Evolutionary conservation across 2,888 invertebrate genomes (phyloP).

Genomic region (Protodeltote pygarga): DNA sequence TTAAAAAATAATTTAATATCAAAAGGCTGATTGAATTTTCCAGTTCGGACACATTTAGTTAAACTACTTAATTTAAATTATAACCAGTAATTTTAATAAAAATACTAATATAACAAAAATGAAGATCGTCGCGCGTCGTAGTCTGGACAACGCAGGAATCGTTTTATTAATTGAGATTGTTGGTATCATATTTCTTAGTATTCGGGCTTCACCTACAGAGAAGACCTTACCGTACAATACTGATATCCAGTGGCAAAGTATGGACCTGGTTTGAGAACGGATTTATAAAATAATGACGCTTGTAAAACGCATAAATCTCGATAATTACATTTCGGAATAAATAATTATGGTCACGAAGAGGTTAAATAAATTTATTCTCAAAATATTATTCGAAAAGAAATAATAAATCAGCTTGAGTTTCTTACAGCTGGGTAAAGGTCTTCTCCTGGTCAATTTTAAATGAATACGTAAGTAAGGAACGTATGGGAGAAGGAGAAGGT

Average conservation of each 20-base stretch:
- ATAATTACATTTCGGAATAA: slow-evolving; percentile 5
- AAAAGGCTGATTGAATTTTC: too few species aligned
- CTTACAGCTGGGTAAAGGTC: too few species aligned
- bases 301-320: slow-evolving; percentile 14
- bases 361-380: too few species aligned
- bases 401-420: too few species aligned
- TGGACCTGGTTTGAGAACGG: slow-evolving; percentile 51
- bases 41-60: too few species aligned
- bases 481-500: too few species aligned
- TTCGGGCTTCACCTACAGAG: slow-evolving; percentile 56
- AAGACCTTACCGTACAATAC: slow-evolving; percentile 44
- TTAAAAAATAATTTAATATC: too few species aligned
- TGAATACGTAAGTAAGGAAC: too few species aligned
- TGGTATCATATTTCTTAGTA: slow-evolving; percentile 69
- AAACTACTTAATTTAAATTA: too few species aligned
- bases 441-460: too few species aligned
- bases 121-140: slow-evolving; percentile 46
- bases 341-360: too few species aligned
- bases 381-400: too few species aligned
- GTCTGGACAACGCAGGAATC: slow-evolving; percentile 44
- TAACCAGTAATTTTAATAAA: slow-evolving; percentile 24
- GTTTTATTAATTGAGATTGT: slow-evolving; percentile 64
- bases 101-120: slow-evolving; percentile 40
- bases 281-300: slow-evolving; percentile 15
- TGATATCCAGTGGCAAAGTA: slow-evolving; percentile 45